Base-by-base conservation (phyloP, 2,888 invertebrate genomes). In the Drepanosiphum platanoidis region DNA sequence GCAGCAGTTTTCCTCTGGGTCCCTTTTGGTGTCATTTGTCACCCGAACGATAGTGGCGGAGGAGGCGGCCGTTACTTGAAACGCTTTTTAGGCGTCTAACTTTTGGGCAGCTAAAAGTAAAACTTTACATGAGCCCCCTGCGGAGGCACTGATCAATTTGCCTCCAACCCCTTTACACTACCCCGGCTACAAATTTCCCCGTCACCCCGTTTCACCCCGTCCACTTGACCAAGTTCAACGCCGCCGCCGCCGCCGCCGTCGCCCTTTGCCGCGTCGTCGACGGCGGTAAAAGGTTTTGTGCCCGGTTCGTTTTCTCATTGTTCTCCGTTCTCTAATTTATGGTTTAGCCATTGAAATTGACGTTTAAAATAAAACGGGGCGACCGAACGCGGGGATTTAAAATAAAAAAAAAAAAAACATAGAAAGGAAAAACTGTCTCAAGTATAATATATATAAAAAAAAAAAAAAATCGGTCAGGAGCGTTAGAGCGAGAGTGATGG, bases 391-490 rank as follows among this genome's bases (percentile, higher is more conserved):
- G 32, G 34, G 66, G 42, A 72, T 52, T 34, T 13, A 46, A 61
- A 70, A 82, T 66, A 36, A 71, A 42, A 52, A 34, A 71, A 36
- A 71, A 36, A 74, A 77, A 84, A 30, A 61, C 78, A 34, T 79
- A 9, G 30, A 81, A 64, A 81, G 34, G 36, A 68, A 80, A 61
- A 80, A 80, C 68, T 32, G 77, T 72, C 52, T 75, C 74, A 39
- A 64, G 71, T 70, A 71, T 77, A 82, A 87, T 52, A n/a, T n/a
- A n/a, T n/a, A n/a, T n/a, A n/a, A n/a, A n/a, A n/a, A n/a, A n/a
- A n/a, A n/a, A n/a, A n/a, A n/a, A 70, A 86, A 84, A 86, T 77
- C n/a, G 78, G 81, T 39, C 15, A 79, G 71, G 87, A 87, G 86
- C 66, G 72, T 34, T 32, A 66, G 52, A 5, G 22, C 32, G 71